These are phyloP conservation scores for Andrena minutula DNA, from an alignment of 2,888 invertebrate genomes.

Conservation along the genomic window DNA sequence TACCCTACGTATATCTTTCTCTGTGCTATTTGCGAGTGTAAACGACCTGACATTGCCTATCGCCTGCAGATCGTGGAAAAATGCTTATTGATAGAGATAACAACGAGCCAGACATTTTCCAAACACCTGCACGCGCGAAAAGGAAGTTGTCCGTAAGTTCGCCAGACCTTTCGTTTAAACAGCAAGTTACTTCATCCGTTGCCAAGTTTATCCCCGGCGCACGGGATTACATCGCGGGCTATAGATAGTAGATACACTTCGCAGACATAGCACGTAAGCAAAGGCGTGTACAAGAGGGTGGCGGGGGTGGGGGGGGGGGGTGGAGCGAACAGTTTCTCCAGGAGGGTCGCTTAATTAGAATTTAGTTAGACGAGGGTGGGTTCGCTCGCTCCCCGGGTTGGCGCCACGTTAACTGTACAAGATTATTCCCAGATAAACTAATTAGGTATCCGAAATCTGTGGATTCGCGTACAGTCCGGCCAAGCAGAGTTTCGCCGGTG, in stretches of 20 bases:
- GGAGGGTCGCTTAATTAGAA: constrained; percentile 80
- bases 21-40: too few relatives aligned
- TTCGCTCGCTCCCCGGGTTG: constrained; percentile 48
- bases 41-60: too few relatives aligned
- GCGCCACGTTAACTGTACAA: constrained; percentile 75
- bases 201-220: constrained; percentile 44
- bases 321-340: constrained; percentile 62
- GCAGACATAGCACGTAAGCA: constrained; percentile 56
- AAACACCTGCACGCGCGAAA: constrained; percentile 9
- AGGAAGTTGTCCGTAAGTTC: constrained; percentile 6
- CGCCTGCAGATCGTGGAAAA: neutral
- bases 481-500: neutral
- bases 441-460: constrained; percentile 77
- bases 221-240: constrained; percentile 37
- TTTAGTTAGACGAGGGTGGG: constrained; percentile 76
- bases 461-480: constrained; percentile 48
- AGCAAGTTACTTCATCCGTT: constrained; percentile 41
- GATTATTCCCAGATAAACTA: constrained; percentile 80
- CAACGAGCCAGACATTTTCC: neutral
- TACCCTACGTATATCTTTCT: too few relatives aligned
- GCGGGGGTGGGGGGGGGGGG: neutral
- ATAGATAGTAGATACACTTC: constrained; percentile 44
- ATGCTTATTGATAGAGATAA: neutral
- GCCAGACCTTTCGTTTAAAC: constrained; percentile 12
- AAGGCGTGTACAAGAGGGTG: constrained; percentile 51